A percentile compares a stretch with the other conserved stretches of the same genome.
These are phyloP conservation scores for Cherax destructor DNA, from an alignment of 1,140 invertebrate species.

Conservation along the genomic window DNA sequence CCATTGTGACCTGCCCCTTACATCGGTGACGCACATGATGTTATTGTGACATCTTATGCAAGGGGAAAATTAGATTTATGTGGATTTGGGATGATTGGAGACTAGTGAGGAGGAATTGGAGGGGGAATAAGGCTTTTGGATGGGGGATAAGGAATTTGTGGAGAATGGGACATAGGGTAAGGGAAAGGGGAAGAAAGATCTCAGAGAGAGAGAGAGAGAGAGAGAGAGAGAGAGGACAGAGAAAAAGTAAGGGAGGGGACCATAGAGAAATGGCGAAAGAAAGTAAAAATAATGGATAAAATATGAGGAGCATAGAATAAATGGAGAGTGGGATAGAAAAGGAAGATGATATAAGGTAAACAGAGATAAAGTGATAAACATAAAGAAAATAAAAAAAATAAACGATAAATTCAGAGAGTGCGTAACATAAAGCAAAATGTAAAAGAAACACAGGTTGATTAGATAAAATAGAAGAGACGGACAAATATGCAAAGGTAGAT, in stretches of 20 bases:
- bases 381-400: no score
- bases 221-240: background rate
- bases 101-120: background rate
- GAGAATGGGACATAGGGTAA: no score
- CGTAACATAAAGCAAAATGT: no score
- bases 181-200: no score
- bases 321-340: background rate
- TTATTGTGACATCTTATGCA: conserved; percentile 34
- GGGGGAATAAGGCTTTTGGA: background rate
- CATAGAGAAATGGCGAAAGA: background rate
- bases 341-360: background rate
- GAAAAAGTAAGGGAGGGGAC: background rate
- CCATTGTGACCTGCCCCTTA: background rate
- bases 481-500: no score
- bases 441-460: no score
- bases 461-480: no score
- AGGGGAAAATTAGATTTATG: conserved; percentile 29
- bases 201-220: background rate
- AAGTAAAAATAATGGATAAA: background rate
- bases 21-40: conserved; percentile 10
- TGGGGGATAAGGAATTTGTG: no score
- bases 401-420: no score
- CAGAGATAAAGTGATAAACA: no score
- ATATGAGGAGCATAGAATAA: no score
- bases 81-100: conserved; percentile 23